Evolutionary conservation across 2,888 invertebrate genomes (phyloP).

Genomic region (Tuta absoluta): DNA sequence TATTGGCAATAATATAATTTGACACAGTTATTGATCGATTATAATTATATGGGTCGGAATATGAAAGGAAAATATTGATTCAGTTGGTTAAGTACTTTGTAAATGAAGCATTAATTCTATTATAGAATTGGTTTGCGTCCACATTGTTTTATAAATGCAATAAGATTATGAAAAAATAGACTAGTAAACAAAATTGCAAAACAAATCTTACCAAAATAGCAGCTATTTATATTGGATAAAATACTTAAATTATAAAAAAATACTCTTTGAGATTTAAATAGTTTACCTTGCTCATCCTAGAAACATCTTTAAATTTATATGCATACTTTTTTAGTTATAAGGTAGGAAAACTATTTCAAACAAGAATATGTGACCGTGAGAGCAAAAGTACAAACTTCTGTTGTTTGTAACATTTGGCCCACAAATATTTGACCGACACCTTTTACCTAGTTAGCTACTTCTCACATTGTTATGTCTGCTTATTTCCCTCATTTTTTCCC

Average conservation of each 20-base stretch:
- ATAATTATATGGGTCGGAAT: constrained; percentile 38
- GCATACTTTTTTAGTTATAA: too few relatives aligned
- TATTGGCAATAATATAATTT: constrained; percentile 29
- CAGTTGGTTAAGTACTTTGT: constrained; percentile 51
- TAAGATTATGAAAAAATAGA: not conserved
- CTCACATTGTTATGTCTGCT: constrained; percentile 15
- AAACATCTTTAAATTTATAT: too few relatives aligned
- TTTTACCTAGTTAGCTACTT: constrained; percentile 30
- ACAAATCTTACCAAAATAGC: not conserved
- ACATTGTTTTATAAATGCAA: constrained; percentile 1
- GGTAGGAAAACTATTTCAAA: constrained; percentile 10
- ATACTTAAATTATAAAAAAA: not conserved
- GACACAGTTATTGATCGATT: constrained; percentile 24
- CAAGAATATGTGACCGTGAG: constrained; percentile 35
- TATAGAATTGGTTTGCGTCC: constrained; percentile 33
- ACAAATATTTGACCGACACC: constrained; percentile 57
- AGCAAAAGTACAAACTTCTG: constrained; percentile 44
- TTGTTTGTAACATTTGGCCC: constrained; percentile 47
- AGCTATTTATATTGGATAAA: not conserved
- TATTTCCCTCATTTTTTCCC: not conserved
- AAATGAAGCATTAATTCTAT: constrained; percentile 43
- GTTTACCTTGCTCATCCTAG: too few relatives aligned
- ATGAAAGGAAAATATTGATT: constrained; percentile 50
- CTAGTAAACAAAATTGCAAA: not conserved
- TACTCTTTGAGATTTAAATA: too few relatives aligned